Evolutionary conservation across 2,113 vertebrate species (phyloP).

Genomic region (Poecilia latipinna): DNA sequence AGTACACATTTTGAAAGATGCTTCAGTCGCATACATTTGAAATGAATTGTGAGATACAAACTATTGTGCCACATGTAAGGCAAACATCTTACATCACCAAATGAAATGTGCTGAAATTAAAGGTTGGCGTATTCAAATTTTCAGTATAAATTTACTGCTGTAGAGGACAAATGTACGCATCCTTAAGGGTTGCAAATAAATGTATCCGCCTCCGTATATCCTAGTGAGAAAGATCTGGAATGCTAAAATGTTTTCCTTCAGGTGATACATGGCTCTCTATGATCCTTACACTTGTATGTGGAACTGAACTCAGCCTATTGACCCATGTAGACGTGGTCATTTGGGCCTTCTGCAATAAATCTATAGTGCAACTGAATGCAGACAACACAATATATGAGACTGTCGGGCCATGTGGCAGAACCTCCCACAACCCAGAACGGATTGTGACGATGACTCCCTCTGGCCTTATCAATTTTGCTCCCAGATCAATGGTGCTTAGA

Average conservation of each 20-base stretch:
- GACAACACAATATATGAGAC: slow-evolving; percentile 35
- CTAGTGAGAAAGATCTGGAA: not conserved
- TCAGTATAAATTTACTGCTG: too few species aligned
- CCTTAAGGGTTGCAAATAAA: not conserved
- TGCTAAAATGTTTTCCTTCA: not conserved
- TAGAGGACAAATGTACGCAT: too few species aligned
- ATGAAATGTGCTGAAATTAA: not conserved
- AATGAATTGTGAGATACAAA: not conserved
- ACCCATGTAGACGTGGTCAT: slow-evolving; percentile 48
- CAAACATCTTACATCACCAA: not conserved
- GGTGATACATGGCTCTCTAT: not conserved
- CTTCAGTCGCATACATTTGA: not conserved
- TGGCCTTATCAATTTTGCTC: slow-evolving; percentile 68
- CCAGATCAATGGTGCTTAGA: slow-evolving; percentile 67
- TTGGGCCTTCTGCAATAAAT: slow-evolving; percentile 34
- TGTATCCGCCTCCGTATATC: not conserved
- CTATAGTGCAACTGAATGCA: slow-evolving; percentile 40
- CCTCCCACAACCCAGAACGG: slow-evolving; percentile 41
- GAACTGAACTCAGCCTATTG: slow-evolving; percentile 28
- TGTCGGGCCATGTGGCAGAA: slow-evolving; percentile 52
- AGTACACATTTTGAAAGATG: not conserved
- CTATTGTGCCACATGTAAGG: not conserved
- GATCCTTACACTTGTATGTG: slow-evolving; percentile 3
- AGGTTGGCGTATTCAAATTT: not conserved
- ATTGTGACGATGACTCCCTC: slow-evolving; percentile 65